These are phyloP conservation scores for Tragelaphus strepsiceros DNA, from an alignment of 2,113 vertebrate genomes.

Conservation along the genomic window DNA sequence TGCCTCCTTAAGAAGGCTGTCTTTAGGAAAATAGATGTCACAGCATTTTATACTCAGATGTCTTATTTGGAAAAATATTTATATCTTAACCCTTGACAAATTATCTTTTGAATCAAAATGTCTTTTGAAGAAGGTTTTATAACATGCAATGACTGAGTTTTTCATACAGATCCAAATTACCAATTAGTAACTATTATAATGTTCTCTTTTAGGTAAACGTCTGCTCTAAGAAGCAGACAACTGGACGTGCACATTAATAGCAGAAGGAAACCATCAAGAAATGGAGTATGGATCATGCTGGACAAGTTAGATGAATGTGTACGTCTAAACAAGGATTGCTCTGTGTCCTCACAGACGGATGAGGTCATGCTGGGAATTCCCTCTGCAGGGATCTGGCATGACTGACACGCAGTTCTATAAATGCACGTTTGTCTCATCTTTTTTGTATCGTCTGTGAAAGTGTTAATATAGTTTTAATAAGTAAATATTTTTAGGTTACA, in stretches of 20 bases:
- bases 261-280: conserved; percentile 58
- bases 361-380: conserved; percentile 93
- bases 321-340: conserved; percentile 79
- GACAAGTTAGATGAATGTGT: conserved; percentile 64
- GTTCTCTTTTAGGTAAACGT: conserved; percentile 89
- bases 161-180: neutral
- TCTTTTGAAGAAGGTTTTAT: neutral
- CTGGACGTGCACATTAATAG: conserved; percentile 72
- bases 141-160: neutral
- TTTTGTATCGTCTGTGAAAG: conserved; percentile 80
- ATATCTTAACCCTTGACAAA: neutral
- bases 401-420: conserved; percentile 84
- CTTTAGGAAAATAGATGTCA: conserved; percentile 16
- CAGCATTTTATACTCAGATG: neutral
- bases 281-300: conserved; percentile 34
- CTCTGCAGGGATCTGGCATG: conserved; percentile 86
- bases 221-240: conserved; percentile 88
- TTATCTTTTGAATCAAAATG: conserved; percentile 1
- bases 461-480: conserved; percentile 78
- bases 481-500: conserved; percentile 79
- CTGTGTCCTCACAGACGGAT: conserved; percentile 87
- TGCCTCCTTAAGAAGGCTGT: neutral
- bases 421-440: conserved; percentile 74
- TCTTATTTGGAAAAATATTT: conserved; percentile 7
- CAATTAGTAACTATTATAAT: neutral